phyloP scores from a whole-genome alignment of 2,797 vertebrate genomes.

The Benthosema pterotum region DNA sequence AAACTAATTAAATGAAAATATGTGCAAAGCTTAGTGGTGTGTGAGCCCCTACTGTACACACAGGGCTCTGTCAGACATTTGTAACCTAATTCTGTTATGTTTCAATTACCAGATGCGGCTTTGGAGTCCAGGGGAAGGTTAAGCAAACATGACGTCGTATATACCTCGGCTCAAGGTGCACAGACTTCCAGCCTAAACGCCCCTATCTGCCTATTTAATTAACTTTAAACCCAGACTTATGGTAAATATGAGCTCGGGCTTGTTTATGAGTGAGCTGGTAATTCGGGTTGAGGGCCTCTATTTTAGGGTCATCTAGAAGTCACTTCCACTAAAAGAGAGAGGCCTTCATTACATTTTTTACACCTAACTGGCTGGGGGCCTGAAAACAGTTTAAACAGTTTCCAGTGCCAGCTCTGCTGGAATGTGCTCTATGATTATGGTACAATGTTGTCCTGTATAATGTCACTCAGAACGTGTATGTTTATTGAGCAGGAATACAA shows the following conservation, averaged over 20 bases:
- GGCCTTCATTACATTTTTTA: constrained; percentile 42
- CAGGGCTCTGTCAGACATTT: constrained; percentile 78
- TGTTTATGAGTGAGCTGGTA: constrained; percentile 58
- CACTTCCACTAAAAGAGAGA: constrained; percentile 36
- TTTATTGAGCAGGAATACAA: too few relatives aligned
- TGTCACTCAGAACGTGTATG: too few relatives aligned
- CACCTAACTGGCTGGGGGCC: constrained; percentile 12
- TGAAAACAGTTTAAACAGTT: constrained; percentile 32
- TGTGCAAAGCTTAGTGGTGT: constrained; percentile 70
- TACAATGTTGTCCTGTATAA: too few relatives aligned
- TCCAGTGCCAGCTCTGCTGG: constrained; percentile 24
- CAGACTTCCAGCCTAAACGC: constrained; percentile 64
- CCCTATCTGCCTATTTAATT: constrained; percentile 73
- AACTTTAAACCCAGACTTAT: constrained; percentile 63
- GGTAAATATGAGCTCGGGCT: constrained; percentile 58
- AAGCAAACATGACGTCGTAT: constrained; percentile 75
- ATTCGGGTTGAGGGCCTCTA: constrained; percentile 42
- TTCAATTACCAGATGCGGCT: constrained; percentile 83
- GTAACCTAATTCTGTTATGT: constrained; percentile 84
- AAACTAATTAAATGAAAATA: constrained; percentile 87
- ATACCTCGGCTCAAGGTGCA: constrained; percentile 65
- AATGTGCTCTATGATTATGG: too few relatives aligned
- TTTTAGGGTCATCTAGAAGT: constrained; percentile 61
- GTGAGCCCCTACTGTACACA: constrained; percentile 76
- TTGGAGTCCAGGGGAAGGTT: constrained; percentile 81